Evolutionary conservation across 2,113 vertebrate genomes (phyloP).

Genomic region (Tachuris rubrigastra): DNA sequence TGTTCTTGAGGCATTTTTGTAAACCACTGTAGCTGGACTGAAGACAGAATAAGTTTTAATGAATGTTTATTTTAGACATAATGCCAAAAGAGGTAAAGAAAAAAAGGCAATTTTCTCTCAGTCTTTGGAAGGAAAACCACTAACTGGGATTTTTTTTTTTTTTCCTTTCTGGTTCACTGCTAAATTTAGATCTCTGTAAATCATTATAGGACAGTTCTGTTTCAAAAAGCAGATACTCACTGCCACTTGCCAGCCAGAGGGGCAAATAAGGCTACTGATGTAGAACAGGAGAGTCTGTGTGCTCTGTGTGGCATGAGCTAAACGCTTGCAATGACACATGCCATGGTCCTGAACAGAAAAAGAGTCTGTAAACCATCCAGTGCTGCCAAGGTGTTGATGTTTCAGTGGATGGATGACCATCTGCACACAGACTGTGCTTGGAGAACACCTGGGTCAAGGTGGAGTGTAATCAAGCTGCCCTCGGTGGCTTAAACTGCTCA

Average conservation of each 20-base stretch:
- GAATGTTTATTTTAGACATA: neutral
- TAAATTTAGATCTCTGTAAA: neutral
- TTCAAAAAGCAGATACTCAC: neutral
- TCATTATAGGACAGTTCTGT: neutral
- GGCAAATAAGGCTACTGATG: neutral
- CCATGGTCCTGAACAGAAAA: neutral
- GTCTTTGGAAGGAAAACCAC: neutral
- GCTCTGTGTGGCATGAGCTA: neutral
- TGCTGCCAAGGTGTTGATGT: neutral
- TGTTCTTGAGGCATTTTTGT: neutral
- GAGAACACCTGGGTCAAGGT: neutral
- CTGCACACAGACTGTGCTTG: neutral
- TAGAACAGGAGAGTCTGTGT: neutral
- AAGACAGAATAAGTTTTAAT: neutral
- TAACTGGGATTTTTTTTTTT: neutral
- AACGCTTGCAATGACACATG: neutral
- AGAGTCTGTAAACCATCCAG: rapidly evolving
- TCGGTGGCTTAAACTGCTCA: rapidly evolving
- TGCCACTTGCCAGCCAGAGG: neutral
- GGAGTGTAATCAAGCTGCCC: neutral
- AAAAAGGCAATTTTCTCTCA: neutral
- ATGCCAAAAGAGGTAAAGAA: neutral
- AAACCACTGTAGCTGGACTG: neutral
- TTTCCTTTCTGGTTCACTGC: neutral
- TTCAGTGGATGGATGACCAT: neutral